Percentiles rank a stretch among this genome's conserved stretches.
Conservation (phyloP, 2,797 vertebrate species). For the Notamacropus eugenii region DNA sequence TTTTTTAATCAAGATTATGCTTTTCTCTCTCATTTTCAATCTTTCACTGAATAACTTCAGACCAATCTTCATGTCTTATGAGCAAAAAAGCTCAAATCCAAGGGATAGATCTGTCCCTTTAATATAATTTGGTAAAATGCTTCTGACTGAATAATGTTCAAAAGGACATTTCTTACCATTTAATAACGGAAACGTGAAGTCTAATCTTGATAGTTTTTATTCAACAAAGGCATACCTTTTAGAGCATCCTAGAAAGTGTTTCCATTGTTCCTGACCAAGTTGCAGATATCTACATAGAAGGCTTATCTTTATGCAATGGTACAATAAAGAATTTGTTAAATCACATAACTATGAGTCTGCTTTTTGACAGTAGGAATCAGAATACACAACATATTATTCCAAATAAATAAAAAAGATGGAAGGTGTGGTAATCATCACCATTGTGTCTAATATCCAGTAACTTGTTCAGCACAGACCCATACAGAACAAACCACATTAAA, state of each 20-base stretch:
- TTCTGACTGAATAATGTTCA: background rate
- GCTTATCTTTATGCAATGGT: constrained; percentile 18
- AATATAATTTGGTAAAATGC: background rate
- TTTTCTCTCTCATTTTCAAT: background rate
- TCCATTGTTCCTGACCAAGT: constrained; percentile 47
- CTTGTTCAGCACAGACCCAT: constrained; percentile 7
- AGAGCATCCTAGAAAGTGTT: constrained; percentile 52
- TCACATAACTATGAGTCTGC: constrained; percentile 6
- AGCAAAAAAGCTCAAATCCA: background rate
- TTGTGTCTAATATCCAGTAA: background rate
- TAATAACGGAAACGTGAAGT: background rate
- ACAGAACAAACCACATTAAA: constrained; percentile 21
- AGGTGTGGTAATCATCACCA: background rate
- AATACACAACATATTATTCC: background rate
- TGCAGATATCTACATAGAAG: constrained; percentile 55
- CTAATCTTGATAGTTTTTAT: background rate
- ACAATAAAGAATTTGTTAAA: constrained; percentile 55
- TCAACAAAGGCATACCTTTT: constrained; percentile 70
- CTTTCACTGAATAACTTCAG: background rate
- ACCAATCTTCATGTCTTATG: background rate
- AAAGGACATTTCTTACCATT: background rate
- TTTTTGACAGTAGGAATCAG: background rate
- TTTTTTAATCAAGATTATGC: background rate
- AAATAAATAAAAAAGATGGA: background rate
- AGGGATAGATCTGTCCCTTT: background rate